Base-by-base conservation (phyloP, 2,797 vertebrate species). In the Sebastes steindachneri region DNA sequence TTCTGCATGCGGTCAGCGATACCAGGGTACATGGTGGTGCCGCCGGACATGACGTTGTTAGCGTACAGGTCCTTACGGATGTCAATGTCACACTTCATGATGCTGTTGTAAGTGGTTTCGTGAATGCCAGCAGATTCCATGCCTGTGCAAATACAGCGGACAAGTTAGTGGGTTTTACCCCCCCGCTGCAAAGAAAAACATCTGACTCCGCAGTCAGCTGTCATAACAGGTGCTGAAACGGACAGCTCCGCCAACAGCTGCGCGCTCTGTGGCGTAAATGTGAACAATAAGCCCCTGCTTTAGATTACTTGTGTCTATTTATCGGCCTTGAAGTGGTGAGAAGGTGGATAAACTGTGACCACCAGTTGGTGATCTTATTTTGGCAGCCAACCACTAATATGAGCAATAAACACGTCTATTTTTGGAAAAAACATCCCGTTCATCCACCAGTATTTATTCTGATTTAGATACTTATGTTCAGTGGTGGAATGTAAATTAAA, bases 1-100 rank as follows among this genome's bases (percentile, higher is more conserved):
- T 98, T 98, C 88, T 98, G 98, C 97, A 98, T 98, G 28, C 97
- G 96, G 88, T 98, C 97, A 86, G 97, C 97, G 79, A 98, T 98
- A 75, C 98, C 98, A 48, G 98, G 98, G 90, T 98, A 98, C 98
- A 98, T 98, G 69, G 97, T 98, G 14, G 97, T 99, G 57, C 97
- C 97, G 41, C 97, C 97, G 0, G 97, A 98, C 84, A 97, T 90
- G 73, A 99, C 97, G 1, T 98, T 99, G 95, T 98, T 99, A 76
- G 98, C 97, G 14, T 98, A 98, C 71, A 98, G 95, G 79, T 99
- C 97, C 90, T 99, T 98, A 55, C 97, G 97, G 88, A 99, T 99
- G 92, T 99, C 97, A 67, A 94, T 90, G 88, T 88, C 93, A 69
- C 95, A 96, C 88, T 96, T 96, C 95, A 96, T 96, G 92, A 96